These are phyloP conservation scores for Sphaeramia orbicularis DNA, from an alignment of 2,797 vertebrate genomes.

Conservation along the genomic window DNA sequence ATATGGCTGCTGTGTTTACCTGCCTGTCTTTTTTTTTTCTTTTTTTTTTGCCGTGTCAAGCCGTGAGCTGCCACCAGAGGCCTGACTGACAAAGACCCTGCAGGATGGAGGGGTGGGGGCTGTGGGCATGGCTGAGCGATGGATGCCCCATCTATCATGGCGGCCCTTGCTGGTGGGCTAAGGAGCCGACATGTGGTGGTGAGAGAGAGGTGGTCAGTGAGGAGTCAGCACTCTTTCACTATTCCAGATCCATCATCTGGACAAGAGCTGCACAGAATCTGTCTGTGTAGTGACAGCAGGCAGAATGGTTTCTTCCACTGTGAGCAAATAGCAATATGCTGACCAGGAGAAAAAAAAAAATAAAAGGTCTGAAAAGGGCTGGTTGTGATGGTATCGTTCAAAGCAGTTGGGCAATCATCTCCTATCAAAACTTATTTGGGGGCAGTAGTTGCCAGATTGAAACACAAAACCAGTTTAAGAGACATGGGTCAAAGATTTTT, in stretches of 20 bases:
- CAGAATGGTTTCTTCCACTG: slow-evolving; percentile 76
- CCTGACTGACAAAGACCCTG: slow-evolving; percentile 80
- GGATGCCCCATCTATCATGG: slow-evolving; percentile 85
- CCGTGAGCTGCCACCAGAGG: slow-evolving; percentile 65
- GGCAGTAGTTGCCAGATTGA: slow-evolving; percentile 23
- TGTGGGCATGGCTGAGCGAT: slow-evolving; percentile 64
- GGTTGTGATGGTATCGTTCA: slow-evolving; percentile 46
- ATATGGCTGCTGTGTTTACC: slow-evolving; percentile 77
- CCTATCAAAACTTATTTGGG: slow-evolving; percentile 30
- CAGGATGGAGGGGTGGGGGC: slow-evolving; percentile 48
- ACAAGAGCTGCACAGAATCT: slow-evolving; percentile 78
- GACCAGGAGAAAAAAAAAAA: slow-evolving; percentile 53
- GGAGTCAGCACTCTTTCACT: slow-evolving; percentile 85
- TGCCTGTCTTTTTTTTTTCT: slow-evolving; percentile 59
- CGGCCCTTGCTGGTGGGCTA: slow-evolving; percentile 71
- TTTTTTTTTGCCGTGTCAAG: slow-evolving; percentile 65
- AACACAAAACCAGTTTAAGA: slow-evolving; percentile 29
- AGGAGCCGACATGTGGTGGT: slow-evolving; percentile 71
- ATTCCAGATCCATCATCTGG: slow-evolving; percentile 84
- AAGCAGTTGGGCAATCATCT: slow-evolving; percentile 55
- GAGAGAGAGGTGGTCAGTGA: slow-evolving; percentile 83
- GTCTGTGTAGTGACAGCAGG: slow-evolving; percentile 74
- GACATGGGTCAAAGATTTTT: slow-evolving; percentile 14
- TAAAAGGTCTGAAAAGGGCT: slow-evolving; percentile 51
- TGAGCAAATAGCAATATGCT: slow-evolving; percentile 76